Evolutionary conservation across 23 tunicate genomes (phyloP).

Genomic region (Trididemnum nubilum): DNA sequence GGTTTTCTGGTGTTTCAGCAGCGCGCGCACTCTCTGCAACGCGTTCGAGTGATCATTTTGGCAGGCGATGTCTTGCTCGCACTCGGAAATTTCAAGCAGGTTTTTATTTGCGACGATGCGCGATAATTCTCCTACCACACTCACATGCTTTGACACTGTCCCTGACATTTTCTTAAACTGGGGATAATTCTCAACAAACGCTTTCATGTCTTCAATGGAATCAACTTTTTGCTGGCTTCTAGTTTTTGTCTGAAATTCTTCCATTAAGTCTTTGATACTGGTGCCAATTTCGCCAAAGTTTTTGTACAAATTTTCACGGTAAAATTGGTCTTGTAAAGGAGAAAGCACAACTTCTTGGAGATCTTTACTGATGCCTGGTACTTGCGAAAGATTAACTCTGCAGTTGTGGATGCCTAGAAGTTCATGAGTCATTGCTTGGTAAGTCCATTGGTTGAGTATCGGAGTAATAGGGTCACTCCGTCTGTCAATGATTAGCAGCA

Average conservation of each 20-base stretch:
- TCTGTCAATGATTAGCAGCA: conserved; percentile 85
- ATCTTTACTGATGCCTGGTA: conserved; percentile 59
- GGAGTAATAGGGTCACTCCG: conserved; percentile 87
- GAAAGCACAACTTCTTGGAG: conserved; percentile 81
- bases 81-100: conserved; percentile 89
- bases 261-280: conserved; percentile 92
- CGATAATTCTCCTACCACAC: conserved; percentile 93
- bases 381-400: conserved; percentile 74
- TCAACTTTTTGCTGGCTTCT: conserved; percentile 89
- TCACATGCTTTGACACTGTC: conserved; percentile 97
- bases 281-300: conserved; percentile 99
- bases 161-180: conserved; percentile 99
- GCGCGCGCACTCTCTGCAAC: conserved; percentile 48
- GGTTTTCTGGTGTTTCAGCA: conserved; percentile 51
- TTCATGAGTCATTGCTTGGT: conserved; percentile 99
- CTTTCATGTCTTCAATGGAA: conserved; percentile 96
- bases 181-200: conserved; percentile 99
- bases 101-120: conserved; percentile 57
- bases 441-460: conserved; percentile 96
- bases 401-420: conserved; percentile 79
- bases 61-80: conserved; percentile 88
- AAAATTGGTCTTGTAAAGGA: conserved; percentile 82
- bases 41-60: conserved; percentile 75
- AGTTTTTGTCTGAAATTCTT: conserved; percentile 87
- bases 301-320: conserved; percentile 82